A percentile compares a stretch with the other conserved stretches of the same genome.
Evolutionary conservation across 2,113 vertebrate species (phyloP).

Genomic region (Fregetta grallaria): DNA sequence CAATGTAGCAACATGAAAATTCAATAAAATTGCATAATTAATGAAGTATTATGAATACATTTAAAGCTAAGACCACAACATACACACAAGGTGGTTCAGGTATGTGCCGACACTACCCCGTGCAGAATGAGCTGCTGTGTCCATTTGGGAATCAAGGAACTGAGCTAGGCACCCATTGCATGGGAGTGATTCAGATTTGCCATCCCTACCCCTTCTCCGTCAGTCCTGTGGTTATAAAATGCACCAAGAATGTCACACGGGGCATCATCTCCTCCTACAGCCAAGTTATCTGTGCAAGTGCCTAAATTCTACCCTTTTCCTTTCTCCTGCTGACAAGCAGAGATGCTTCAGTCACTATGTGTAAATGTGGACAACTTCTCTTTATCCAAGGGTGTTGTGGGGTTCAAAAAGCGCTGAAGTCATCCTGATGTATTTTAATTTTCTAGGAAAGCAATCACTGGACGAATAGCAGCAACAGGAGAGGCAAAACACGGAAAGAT

Average conservation of each 20-base stretch:
- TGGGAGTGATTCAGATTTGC: not conserved
- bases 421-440: not conserved
- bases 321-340: not conserved
- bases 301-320: not conserved
- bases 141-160: not conserved
- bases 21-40: not conserved
- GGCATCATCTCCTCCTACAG: not conserved
- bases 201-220: not conserved
- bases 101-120: not conserved
- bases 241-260: not conserved
- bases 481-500: not conserved
- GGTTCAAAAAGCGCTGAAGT: not conserved
- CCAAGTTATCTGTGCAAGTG: not conserved
- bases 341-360: not conserved
- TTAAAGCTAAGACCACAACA: not conserved
- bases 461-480: not conserved
- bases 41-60: not conserved
- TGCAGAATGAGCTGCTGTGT: not conserved
- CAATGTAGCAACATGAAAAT: not conserved
- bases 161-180: not conserved
- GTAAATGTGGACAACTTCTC: not conserved
- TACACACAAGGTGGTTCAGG: not conserved
- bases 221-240: not conserved
- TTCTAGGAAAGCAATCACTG: not conserved
- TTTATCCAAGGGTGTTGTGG: not conserved